These are phyloP conservation scores for Nymphalis c-album DNA, from an alignment of 2,888 invertebrate genomes.

Conservation along the genomic window DNA sequence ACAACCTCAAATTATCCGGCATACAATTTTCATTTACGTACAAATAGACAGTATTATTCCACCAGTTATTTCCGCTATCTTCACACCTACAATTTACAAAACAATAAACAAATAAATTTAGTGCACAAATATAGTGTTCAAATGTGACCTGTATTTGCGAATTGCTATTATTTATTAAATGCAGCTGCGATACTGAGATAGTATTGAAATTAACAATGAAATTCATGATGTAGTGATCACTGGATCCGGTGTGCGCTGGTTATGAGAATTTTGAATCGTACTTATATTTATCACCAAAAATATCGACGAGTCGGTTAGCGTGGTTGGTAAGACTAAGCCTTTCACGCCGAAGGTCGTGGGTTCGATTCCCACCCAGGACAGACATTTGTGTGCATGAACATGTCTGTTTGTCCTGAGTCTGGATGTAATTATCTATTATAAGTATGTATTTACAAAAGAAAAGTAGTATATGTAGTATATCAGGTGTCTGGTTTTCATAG, in stretches of 20 bases:
- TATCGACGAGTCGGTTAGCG: too few relatives aligned
- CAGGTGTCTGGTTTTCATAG: too few relatives aligned
- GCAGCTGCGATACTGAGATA: conserved; percentile 24
- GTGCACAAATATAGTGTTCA: conserved; percentile 7
- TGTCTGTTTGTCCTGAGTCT: too few relatives aligned
- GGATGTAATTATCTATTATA: too few relatives aligned
- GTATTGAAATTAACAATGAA: conserved; percentile 23
- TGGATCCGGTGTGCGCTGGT: conserved; percentile 4
- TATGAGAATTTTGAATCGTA: neutral
- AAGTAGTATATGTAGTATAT: too few relatives aligned
- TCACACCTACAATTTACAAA: conserved; percentile 22
- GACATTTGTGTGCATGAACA: too few relatives aligned
- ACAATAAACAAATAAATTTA: conserved; percentile 24
- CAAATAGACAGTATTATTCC: neutral
- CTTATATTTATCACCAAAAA: too few relatives aligned
- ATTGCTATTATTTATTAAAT: conserved; percentile 27
- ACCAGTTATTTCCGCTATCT: conserved; percentile 18
- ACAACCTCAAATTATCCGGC: neutral
- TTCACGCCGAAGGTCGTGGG: too few relatives aligned
- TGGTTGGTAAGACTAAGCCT: too few relatives aligned
- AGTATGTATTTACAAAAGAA: too few relatives aligned
- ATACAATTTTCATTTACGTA: neutral
- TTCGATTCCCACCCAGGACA: too few relatives aligned
- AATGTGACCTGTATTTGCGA: conserved; percentile 23
- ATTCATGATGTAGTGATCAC: conserved; percentile 17